Conservation (phyloP, 1,140 invertebrate species). For the Hermetia illucens region DNA sequence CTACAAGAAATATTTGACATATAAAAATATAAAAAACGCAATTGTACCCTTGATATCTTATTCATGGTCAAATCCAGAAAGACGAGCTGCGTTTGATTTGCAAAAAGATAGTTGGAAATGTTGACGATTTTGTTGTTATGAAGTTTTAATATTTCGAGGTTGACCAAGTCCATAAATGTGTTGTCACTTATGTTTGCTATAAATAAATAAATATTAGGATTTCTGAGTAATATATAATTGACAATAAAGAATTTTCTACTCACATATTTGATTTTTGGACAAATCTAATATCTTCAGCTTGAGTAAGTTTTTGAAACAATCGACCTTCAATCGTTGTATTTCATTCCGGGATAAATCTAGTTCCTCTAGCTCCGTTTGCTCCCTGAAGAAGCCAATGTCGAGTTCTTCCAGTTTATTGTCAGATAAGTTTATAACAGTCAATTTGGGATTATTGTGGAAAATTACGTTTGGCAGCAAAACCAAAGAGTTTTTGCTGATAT, state of each 20-base stretch:
- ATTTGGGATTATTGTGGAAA: slow-evolving; percentile 44
- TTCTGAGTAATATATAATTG: not conserved
- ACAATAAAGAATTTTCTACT: slow-evolving; percentile 6
- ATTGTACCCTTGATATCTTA: slow-evolving; percentile 32
- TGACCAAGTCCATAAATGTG: slow-evolving; percentile 41
- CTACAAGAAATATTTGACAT: too few relatives aligned
- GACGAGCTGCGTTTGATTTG: slow-evolving; percentile 34
- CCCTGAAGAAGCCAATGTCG: slow-evolving; percentile 33
- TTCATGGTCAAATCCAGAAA: slow-evolving; percentile 43
- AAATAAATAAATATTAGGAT: not conserved
- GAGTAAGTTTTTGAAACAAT: slow-evolving; percentile 40
- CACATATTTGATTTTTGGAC: slow-evolving; percentile 37
- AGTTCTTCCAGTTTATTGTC: slow-evolving; percentile 50
- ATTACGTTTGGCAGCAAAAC: slow-evolving; percentile 40
- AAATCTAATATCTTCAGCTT: slow-evolving; percentile 41
- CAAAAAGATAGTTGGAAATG: slow-evolving; percentile 40
- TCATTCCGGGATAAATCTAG: slow-evolving; percentile 47
- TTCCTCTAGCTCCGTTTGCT: slow-evolving; percentile 35
- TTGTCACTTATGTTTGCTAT: slow-evolving; percentile 29
- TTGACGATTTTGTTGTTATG: slow-evolving; percentile 45
- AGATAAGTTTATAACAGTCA: slow-evolving; percentile 55
- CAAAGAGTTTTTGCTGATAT: slow-evolving; percentile 59
- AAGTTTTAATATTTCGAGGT: slow-evolving; percentile 39
- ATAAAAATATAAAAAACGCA: too few relatives aligned
- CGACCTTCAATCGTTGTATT: slow-evolving; percentile 35